phyloP scores from a whole-genome alignment of 2,113 vertebrate species.

The Rhea americana region DNA sequence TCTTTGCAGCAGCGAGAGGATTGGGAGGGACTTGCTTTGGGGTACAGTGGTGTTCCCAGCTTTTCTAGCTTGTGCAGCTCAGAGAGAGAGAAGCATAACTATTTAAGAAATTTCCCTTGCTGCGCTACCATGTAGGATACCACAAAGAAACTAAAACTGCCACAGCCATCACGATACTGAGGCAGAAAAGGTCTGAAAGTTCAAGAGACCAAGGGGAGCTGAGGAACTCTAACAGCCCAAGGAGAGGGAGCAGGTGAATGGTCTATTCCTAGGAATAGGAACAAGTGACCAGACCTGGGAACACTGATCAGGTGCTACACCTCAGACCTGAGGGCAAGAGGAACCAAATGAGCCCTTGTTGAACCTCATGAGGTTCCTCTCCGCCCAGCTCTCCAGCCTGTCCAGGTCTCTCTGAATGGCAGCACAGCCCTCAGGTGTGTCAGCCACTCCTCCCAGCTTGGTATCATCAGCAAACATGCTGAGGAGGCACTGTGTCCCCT shows the following conservation, averaged over 20 bases:
- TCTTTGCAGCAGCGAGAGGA: background rate
- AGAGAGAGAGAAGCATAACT: background rate
- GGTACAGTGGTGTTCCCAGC: background rate
- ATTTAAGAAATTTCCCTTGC: background rate
- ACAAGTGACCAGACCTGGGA: background rate
- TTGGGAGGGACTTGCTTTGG: background rate
- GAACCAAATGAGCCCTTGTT: background rate
- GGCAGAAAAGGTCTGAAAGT: background rate
- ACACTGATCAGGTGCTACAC: background rate
- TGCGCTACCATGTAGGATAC: background rate
- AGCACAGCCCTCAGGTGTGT: too few relatives aligned
- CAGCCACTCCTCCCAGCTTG: too few relatives aligned
- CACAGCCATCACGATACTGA: background rate
- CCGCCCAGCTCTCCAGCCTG: too few relatives aligned
- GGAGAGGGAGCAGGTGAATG: background rate
- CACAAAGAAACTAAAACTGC: background rate
- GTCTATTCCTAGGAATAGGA: background rate
- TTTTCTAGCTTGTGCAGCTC: background rate
- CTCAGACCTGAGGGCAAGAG: background rate
- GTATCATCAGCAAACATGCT: too few relatives aligned
- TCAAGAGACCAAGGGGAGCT: background rate
- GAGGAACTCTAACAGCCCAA: background rate
- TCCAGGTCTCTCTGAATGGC: too few relatives aligned
- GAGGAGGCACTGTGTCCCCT: too few relatives aligned
- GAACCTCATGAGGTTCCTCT: too few relatives aligned